Conservation (phyloP, 2,113 vertebrate species). For the Pituophis catenifer region DNA sequence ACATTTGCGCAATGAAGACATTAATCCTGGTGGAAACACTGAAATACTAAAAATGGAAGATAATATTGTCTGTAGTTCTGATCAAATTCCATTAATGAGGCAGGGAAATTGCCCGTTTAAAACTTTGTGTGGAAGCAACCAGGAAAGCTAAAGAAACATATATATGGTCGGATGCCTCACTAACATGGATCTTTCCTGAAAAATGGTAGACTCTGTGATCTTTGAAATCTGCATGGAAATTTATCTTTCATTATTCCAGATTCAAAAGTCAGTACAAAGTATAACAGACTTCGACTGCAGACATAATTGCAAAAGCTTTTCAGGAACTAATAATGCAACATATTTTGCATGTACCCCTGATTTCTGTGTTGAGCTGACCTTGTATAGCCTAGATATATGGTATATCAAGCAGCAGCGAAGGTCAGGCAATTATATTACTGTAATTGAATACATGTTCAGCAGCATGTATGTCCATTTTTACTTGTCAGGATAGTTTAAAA, state of each 20-base stretch:
- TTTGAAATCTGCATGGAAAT: background rate
- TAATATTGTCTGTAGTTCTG: background rate
- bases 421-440: constrained; percentile 6
- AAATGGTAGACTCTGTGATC: background rate
- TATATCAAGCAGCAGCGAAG: constrained; percentile 3
- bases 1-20: background rate
- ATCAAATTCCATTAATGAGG: background rate
- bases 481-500: constrained; percentile 2
- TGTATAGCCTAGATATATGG: background rate
- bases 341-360: background rate
- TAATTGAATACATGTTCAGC: background rate
- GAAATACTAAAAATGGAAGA: background rate
- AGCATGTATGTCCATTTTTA: background rate
- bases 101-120: background rate
- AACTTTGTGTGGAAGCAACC: background rate
- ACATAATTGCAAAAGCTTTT: background rate
- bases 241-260: background rate
- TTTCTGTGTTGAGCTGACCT: background rate
- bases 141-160: background rate
- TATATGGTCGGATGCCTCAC: background rate
- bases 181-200: background rate
- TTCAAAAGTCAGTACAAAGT: background rate
- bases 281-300: background rate
- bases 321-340: background rate
- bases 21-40: background rate